phyloP scores from a whole-genome alignment of 2,888 invertebrate genomes.

The Leistus spinibarbis region DNA sequence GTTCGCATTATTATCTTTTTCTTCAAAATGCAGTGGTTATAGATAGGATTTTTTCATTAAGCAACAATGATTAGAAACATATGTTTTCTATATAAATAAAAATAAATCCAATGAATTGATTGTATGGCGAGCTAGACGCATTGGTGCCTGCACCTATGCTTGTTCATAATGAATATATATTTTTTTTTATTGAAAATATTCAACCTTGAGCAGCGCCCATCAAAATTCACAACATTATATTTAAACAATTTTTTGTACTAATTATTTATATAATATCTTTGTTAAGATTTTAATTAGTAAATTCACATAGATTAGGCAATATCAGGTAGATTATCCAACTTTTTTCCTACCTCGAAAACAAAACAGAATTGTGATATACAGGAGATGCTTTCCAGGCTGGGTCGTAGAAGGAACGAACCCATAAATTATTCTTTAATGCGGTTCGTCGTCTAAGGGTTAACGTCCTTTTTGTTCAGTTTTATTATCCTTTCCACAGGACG shows the following conservation, averaged over 20 bases:
- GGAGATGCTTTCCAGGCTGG: no score
- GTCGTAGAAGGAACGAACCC: neutral
- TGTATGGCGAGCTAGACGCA: no score
- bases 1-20: no score
- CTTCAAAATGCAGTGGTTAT: no score
- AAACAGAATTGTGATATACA: neutral
- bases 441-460: neutral
- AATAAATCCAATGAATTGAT: no score
- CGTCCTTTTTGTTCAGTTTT: neutral
- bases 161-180: neutral
- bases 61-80: no score
- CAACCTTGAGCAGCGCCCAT: neutral
- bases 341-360: neutral
- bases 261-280: neutral
- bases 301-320: neutral
- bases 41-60: no score
- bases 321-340: neutral
- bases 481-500: neutral
- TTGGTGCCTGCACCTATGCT: no score
- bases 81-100: no score
- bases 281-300: neutral
- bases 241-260: no score
- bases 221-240: neutral
- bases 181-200: neutral
- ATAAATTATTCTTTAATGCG: neutral